A percentile compares a stretch with the other conserved stretches of the same genome.
These are phyloP conservation scores for Chionis minor DNA, from an alignment of 2,113 vertebrate genomes.

Conservation along the genomic window DNA sequence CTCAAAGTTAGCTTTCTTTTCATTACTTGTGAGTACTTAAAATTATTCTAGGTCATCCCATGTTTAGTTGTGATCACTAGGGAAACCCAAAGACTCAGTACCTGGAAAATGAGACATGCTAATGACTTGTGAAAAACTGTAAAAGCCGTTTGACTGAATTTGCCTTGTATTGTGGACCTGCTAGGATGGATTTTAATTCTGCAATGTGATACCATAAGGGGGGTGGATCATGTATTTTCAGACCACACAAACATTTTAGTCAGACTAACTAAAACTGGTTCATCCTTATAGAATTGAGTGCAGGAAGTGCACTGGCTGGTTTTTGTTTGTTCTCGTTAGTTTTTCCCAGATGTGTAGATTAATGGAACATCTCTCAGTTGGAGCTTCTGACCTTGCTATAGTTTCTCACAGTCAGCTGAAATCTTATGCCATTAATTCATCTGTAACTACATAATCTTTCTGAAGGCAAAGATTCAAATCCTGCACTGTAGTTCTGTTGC, in stretches of 20 bases:
- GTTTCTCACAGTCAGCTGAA: neutral
- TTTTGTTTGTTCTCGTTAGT: neutral
- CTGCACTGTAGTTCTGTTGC: neutral
- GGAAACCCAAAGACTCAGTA: neutral
- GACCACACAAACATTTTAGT: neutral
- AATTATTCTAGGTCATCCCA: neutral
- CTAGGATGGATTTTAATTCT: neutral
- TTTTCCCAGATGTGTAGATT: neutral
- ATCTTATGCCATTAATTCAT: neutral
- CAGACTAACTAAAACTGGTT: neutral
- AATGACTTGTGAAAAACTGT: neutral
- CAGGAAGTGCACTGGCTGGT: neutral
- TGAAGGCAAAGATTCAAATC: neutral
- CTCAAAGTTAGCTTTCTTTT: neutral
- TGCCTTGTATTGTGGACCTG: neutral
- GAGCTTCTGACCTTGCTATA: neutral
- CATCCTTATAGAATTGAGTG: neutral
- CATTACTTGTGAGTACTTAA: neutral
- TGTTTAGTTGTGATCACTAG: neutral
- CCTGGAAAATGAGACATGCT: neutral
- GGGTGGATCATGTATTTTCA: neutral
- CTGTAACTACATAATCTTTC: neutral
- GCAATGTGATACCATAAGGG: neutral
- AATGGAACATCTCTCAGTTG: neutral
- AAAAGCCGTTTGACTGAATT: neutral